Base-by-base conservation (phyloP, 2,113 vertebrate species). In the Eudyptes chrysolophus region DNA sequence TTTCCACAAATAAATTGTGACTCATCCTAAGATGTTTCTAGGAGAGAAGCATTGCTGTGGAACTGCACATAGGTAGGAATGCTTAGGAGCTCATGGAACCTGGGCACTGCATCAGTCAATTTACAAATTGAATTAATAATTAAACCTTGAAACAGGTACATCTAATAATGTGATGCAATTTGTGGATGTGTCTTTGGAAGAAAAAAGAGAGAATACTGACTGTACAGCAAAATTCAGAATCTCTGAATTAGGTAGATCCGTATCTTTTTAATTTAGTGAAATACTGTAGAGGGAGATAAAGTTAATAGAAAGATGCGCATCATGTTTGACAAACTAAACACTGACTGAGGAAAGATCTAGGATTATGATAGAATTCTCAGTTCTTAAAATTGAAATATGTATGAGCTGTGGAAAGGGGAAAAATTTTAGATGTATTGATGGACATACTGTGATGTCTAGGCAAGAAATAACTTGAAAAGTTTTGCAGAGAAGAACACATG, bases 211-310 rank as follows among this genome's bases (percentile, higher is more conserved):
- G 74, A 92, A 91, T 93, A 62, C 27, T 93, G 94, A 92, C 65
- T 69, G 78, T 94, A 42, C 95, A 94, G 96, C 95, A 87, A n/a
- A 96, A 96, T 69, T 80, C 81, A 87, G 57, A 80, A 93, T 93
- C 87, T 94, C 92, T 95, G 91, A 76, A 96, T 95, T 91, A 91
- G 89, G 80, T 68, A 95, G 96, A 96, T 97, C 61, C 1, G 2
- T 94, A 94, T 97, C 96, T 95, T 80, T 90, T 96, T 96, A 96
- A 96, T 97, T 96, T 96, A 38, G 84, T 72, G 93, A 94, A 96
- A 93, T 85, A 57, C 49, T 48, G 54, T 19, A 60, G 46, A 87
- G 95, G 0, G 1, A 97, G 97, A 96, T 97, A 89, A 95, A 95
- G 84, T 78, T 89, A 91, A 96, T 92, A 92, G 78, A 24, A 94